phyloP scores from a whole-genome alignment of 2,797 vertebrate genomes.

The Bradypus variegatus region DNA sequence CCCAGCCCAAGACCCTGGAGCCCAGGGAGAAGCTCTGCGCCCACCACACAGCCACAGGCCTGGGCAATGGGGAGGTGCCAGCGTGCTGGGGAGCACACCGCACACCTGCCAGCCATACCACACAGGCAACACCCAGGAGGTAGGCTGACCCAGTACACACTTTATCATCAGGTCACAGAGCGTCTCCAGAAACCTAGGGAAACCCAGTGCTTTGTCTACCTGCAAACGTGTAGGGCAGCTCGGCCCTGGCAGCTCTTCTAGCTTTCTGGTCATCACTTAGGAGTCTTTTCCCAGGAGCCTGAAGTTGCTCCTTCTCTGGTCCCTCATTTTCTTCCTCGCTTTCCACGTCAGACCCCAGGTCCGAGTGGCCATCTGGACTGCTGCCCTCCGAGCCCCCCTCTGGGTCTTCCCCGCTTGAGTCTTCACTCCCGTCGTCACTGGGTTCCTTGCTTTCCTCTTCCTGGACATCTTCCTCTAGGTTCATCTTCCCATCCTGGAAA shows the following conservation, averaged over 20 bases:
- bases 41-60: accelerated
- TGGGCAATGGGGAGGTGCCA: accelerated
- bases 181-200: neutral
- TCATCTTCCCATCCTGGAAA: conserved; percentile 85
- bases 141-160: too few species aligned
- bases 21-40: too few species aligned
- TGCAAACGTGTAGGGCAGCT: conserved; percentile 90
- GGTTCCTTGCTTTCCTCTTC: conserved; percentile 47
- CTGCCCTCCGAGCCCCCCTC: conserved; percentile 72
- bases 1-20: neutral
- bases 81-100: accelerated
- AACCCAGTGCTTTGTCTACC: conserved; percentile 72
- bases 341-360: conserved; percentile 71
- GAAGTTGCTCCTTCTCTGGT: neutral
- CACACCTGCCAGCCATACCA: too few species aligned
- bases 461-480: conserved; percentile 10
- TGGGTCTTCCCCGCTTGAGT: conserved; percentile 41
- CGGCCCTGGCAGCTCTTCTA: conserved; percentile 72
- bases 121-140: neutral
- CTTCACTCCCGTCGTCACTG: conserved; percentile 41
- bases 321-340: conserved; percentile 64
- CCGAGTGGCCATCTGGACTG: conserved; percentile 71
- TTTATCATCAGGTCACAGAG: accelerated
- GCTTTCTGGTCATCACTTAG: conserved; percentile 63
- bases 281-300: neutral